Base-by-base conservation (phyloP, 1,140 invertebrate species). In the Theocolax elegans region DNA sequence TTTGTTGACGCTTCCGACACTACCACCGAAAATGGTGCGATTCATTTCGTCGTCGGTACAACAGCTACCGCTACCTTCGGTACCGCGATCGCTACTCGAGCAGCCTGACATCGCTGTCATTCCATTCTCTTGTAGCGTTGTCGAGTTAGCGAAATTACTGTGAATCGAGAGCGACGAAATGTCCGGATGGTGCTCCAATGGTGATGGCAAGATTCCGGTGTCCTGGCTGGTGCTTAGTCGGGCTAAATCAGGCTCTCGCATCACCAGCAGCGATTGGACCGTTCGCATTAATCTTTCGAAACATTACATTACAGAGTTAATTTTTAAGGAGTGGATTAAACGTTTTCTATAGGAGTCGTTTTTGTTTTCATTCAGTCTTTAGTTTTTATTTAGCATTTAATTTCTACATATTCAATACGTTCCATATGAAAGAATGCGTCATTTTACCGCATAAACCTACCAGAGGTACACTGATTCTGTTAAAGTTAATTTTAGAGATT, bases 191-290 rank as follows among this genome's bases (percentile, higher is more conserved):
- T 77, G 74, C 13, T 72, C 72, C 31, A 65, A 40, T 25, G 10
- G 3, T 4, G 42, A 19, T 40, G 44, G 53, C 49, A 42, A 72
- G 9, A 72, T 59, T 27, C 67, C 72, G 21, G 54, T 75, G 17
- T 81, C 77, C 29, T 77, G 73, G 60, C 77, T 68, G 29, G 75
- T 49, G 54, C 80, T 77, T 3, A 86, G 74, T 46, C 86, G 85
- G 0, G 84, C 82, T 31, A 92, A 79, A 74, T 91, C 89, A 1
- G 90, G 90, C 71, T 91, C 90, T 69, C 88, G 86, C 58, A 89
- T 91, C 67, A 87, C 82, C 29, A 92, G 73, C 17, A 92, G 79
- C 13, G 91, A 92, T 69, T 91, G 89, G 40, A 91, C 89, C 6
- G 90, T 92, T 68, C 91, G 85, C 73, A 90, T 85, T 51, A 92